Conservation (phyloP, 2,888 invertebrate genomes). For the Ashinkailepas kermadecensis region DNA sequence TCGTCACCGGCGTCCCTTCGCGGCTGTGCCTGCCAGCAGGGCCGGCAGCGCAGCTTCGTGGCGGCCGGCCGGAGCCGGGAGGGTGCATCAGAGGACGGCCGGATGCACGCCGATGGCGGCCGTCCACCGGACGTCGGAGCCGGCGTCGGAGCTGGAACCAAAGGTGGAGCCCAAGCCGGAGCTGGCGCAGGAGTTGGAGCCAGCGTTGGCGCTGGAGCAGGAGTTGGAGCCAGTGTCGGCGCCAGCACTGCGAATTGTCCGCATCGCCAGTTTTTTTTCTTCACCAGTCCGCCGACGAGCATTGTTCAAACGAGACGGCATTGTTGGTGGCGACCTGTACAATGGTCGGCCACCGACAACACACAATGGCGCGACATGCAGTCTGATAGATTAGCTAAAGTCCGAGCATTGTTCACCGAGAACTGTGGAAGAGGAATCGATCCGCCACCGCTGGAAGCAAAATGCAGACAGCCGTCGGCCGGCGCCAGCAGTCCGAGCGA, state of each 20-base stretch:
- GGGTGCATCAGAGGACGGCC: neutral
- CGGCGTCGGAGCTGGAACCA: neutral
- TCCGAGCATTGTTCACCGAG: neutral
- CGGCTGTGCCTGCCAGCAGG: no score
- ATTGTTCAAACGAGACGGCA: neutral
- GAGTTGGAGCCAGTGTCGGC: neutral
- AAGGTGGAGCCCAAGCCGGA: neutral
- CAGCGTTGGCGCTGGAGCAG: neutral
- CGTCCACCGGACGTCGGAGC: neutral
- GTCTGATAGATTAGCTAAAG: conserved; percentile 15
- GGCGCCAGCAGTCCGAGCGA: neutral
- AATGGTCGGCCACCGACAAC: neutral
- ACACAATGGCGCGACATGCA: conserved; percentile 9
- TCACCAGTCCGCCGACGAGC: neutral
- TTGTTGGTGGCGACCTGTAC: neutral
- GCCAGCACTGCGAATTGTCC: neutral
- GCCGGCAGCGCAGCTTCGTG: no score
- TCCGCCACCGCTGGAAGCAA: neutral
- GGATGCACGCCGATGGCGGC: neutral
- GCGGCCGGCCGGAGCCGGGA: no score
- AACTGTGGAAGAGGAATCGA: conserved; percentile 6
- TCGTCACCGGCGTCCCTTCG: no score
- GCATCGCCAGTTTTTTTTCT: neutral
- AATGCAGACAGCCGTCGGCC: no score
- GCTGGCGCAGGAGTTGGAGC: neutral